Base-by-base conservation (phyloP, 2,797 vertebrate species). In the Notolepis coatsorum region DNA sequence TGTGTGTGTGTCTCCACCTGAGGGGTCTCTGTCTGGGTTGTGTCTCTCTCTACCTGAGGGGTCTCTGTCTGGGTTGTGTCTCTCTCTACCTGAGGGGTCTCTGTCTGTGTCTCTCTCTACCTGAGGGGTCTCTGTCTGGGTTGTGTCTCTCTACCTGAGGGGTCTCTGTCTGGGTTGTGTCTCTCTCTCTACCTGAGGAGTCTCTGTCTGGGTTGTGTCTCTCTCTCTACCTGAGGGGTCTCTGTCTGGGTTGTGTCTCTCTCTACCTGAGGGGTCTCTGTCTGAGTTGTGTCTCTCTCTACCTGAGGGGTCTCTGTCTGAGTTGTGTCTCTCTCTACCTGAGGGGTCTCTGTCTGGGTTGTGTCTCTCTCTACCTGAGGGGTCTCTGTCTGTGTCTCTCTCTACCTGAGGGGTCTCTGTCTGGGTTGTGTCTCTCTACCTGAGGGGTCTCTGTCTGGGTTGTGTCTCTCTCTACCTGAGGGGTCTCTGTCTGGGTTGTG, bases 361-460 rank as follows among this genome's bases (percentile, higher is more conserved):
- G 82, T 99, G n/a, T n/a, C n/a, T n/a, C n/a, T n/a, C n/a, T n/a
- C n/a, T 71, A 98, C 97, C 97, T 87, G 91, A 94, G 65, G 95
- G 96, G 75, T 95, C 95, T 72, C 83, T 92, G 79, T 95, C 95
- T 65, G 97, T 96, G 80, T 98, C 97, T 81, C 98, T 98, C 73
- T 99, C 95, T 3, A 99, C 97, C 97, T 87, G 91, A 94, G 65
- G 95, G 96, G 75, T 95, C 95, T 72, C 83, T 92, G 79, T 95
- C 95, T 65, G 97, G 96, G 80, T 98, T 97, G 82, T 99, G n/a
- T n/a, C n/a, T n/a, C n/a, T n/a, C n/a, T 71, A 98, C 97, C 97
- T 87, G 91, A 94, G 65, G 95, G 96, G 75, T 95, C 95, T 72
- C 83, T 92, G 79, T 95, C 95, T 65, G 97, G 96, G 80, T 98